Evolutionary conservation across 2,113 vertebrate species (phyloP).

Genomic region (Spea bombifrons): DNA sequence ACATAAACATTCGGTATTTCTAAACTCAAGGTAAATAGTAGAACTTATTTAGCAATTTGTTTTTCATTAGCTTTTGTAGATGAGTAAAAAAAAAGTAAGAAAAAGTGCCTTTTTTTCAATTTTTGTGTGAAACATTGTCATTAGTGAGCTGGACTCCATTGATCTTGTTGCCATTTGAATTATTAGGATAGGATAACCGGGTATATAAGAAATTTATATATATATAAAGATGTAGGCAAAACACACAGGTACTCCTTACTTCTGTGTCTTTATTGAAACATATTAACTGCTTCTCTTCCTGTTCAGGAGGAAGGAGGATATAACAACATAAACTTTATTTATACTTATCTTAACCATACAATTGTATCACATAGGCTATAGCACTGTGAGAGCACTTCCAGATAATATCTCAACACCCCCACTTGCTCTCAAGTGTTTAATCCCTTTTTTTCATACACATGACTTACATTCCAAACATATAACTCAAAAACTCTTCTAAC

Average conservation of each 20-base stretch:
- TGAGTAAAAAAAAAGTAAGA: too few relatives aligned
- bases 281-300: background rate
- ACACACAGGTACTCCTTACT: background rate
- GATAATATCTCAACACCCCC: background rate
- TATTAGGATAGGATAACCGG: background rate
- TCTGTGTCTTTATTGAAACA: background rate
- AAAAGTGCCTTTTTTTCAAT: too few relatives aligned
- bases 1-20: too few relatives aligned
- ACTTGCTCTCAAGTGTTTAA: background rate
- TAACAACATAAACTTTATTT: slow-evolving; percentile 1
- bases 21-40: too few relatives aligned
- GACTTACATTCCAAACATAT: background rate
- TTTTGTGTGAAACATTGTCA: too few relatives aligned
- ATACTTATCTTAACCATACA: background rate
- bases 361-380: background rate
- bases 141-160: too few relatives aligned
- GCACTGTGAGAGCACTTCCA: background rate
- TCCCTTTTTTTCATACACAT: background rate
- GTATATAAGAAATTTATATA: background rate
- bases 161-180: background rate
- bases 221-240: background rate
- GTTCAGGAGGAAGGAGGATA: background rate
- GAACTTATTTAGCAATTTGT: too few relatives aligned
- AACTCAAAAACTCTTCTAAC: background rate
- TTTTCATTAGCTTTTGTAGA: too few relatives aligned